These are phyloP conservation scores for Heptranchias perlo DNA, from an alignment of 2,113 vertebrate species.

Conservation along the genomic window DNA sequence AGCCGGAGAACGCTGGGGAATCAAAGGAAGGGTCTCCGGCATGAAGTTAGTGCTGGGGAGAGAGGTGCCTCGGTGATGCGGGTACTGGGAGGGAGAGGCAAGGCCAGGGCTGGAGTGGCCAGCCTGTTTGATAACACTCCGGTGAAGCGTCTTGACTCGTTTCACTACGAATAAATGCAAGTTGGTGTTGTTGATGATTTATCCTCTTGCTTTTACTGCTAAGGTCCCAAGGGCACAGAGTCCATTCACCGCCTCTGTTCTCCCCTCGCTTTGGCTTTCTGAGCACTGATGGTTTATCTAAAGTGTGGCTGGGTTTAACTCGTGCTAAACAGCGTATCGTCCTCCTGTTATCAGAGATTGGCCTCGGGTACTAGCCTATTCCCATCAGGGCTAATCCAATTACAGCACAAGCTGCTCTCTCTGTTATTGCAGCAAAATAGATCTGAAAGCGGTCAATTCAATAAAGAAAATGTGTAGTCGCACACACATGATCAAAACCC, in stretches of 20 bases:
- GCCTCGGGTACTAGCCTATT: background rate
- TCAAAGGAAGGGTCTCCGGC: too few relatives aligned
- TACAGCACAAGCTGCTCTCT: background rate
- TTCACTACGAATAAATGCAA: too few relatives aligned
- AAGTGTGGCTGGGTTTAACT: background rate
- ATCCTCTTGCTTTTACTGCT: background rate
- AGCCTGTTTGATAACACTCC: too few relatives aligned
- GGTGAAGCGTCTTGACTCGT: too few relatives aligned
- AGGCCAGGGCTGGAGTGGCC: too few relatives aligned
- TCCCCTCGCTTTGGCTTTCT: background rate
- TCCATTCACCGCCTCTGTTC: background rate
- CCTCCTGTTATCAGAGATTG: conserved; percentile 1
- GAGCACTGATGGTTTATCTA: background rate
- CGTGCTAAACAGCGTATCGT: background rate
- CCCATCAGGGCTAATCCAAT: background rate
- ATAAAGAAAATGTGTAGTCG: background rate
- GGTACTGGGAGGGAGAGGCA: too few relatives aligned
- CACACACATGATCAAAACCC: background rate
- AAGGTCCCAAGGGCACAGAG: background rate
- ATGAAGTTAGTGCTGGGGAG: too few relatives aligned
- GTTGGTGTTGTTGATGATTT: too few relatives aligned
- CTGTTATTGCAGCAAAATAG: background rate
- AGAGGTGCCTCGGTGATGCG: too few relatives aligned
- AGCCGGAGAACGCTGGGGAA: too few relatives aligned
- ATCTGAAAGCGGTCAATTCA: background rate